Evolutionary conservation across 2,888 invertebrate species (phyloP), one percentile per base, ranked within the genome.

Genomic region (Harpagoxenus sublaevis): DNA sequence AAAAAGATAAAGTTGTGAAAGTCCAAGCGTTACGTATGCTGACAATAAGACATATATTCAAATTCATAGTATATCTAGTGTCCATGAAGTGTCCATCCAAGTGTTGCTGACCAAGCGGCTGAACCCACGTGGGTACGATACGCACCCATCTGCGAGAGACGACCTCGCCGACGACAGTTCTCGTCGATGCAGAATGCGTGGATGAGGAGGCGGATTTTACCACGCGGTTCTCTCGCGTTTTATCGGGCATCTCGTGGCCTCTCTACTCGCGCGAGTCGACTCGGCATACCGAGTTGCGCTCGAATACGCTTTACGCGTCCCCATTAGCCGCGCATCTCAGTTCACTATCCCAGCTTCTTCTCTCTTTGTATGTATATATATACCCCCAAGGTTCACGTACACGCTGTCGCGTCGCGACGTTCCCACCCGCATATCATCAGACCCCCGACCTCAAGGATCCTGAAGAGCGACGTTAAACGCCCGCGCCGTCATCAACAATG

Each of bases 221-320:
- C 51, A 65, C 18, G 77, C 63, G 60, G 45, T 45, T 55, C 53
- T 63, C 35, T 79, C 82, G 73, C 51, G 65, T 31, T 88, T 89
- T 88, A 88, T 85, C 90, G 74, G 79, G 12, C 71, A 74, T 82
- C 83, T 88, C 87, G 71, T 85, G 60, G 75, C 9, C 81, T 82
- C 73, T 63, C 66, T 66, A 55, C 70, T 63, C 42, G 63, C 23
- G n/a, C 23, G 53, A 68, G 48, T 63, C 35, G 35, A 60, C 62
- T 63, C 66, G 65, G 53, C 83, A 77, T 77, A 73, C 83, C 83
- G 83, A 89, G 73, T 79, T 35, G 82, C 63, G 74, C 73, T 74
- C 60, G 35, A 65, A 60, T 81, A 81, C 77, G 86, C 77, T 86
- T 91, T 85, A 88, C 77, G 82, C 83, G 88, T 81, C 71, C 86